A percentile compares a stretch with the other conserved stretches of the same genome.
Evolutionary conservation across 2,113 vertebrate species (phyloP).

Genomic region (Cheilinus undulatus): DNA sequence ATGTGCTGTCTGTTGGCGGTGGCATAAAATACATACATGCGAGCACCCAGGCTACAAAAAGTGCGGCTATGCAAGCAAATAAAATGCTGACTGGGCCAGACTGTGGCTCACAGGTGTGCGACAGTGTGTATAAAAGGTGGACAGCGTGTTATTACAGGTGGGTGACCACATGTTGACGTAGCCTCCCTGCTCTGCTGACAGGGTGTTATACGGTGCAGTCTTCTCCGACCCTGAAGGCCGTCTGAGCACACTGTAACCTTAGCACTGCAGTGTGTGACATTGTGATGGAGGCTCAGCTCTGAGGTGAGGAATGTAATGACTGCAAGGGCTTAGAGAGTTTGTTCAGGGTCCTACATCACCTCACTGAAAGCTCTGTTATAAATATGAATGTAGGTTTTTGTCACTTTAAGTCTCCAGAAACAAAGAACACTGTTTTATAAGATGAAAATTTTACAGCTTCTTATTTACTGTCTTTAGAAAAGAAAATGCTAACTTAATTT

Average conservation of each 20-base stretch:
- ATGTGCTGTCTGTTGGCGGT: conserved; percentile 44
- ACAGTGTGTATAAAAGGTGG: conserved; percentile 43
- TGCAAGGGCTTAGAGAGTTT: conserved; percentile 13
- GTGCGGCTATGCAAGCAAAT: conserved; percentile 51
- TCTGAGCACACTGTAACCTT: conserved; percentile 38
- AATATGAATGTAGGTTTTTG: conserved; percentile 21
- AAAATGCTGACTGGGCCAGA: conserved; percentile 54
- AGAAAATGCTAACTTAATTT: background rate
- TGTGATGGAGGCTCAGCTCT: conserved; percentile 47
- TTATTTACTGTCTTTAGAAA: conserved; percentile 2
- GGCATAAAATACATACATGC: conserved; percentile 11
- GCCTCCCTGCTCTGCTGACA: conserved; percentile 62
- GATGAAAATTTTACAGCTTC: conserved; percentile 11
- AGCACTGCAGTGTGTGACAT: conserved; percentile 22
- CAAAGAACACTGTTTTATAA: background rate
- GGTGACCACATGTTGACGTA: conserved; percentile 61
- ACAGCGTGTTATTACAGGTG: conserved; percentile 73
- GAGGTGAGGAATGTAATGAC: conserved; percentile 27
- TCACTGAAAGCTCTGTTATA: conserved; percentile 18
- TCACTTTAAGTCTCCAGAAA: background rate
- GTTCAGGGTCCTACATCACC: conserved; percentile 26
- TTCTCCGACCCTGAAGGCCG: conserved; percentile 48
- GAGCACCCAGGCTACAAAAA: conserved; percentile 23
- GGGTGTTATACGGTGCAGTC: conserved; percentile 41
- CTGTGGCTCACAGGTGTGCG: conserved; percentile 62